Evolutionary conservation across 2,888 invertebrate species (phyloP).

Genomic region (Carabus problematicus): DNA sequence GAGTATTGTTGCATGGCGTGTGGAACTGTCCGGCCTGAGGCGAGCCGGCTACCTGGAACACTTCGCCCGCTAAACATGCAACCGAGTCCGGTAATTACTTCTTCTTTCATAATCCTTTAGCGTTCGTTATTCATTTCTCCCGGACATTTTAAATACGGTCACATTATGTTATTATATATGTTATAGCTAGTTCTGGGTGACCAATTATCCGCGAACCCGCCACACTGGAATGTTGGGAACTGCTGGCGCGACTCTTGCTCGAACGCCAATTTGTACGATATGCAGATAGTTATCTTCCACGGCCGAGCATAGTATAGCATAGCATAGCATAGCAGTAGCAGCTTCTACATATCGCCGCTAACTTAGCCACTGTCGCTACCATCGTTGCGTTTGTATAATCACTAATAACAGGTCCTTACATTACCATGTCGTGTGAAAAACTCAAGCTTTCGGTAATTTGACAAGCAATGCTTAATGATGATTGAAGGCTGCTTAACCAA

Average conservation of each 20-base stretch:
- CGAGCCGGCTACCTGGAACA: conserved; percentile 54
- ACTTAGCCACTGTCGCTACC: background rate
- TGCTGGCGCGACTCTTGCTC: background rate
- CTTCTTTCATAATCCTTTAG: conserved; percentile 49
- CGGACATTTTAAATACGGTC: conserved; percentile 49
- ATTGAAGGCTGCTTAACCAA: too few species aligned
- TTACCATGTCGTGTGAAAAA: conserved; percentile 26
- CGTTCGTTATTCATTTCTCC: conserved; percentile 48
- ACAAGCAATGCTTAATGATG: background rate
- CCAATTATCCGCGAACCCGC: conserved; percentile 43
- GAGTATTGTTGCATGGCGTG: conserved; percentile 30
- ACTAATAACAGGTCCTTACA: conserved; percentile 1
- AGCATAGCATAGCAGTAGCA: background rate
- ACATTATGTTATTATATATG: conserved; percentile 48
- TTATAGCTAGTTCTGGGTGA: conserved; percentile 41
- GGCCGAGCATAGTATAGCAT: background rate
- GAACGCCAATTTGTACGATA: conserved; percentile 30
- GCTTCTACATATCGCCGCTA: background rate
- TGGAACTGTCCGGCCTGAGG: conserved; percentile 47
- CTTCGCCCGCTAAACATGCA: conserved; percentile 49
- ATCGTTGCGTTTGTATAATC: conserved; percentile 5
- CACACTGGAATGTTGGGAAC: conserved; percentile 27
- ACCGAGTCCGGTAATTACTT: conserved; percentile 45
- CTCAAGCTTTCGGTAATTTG: conserved; percentile 1
- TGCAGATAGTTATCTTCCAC: conserved; percentile 32